Conservation (phyloP, 2,113 vertebrate genomes). For the Apteryx owenii region DNA sequence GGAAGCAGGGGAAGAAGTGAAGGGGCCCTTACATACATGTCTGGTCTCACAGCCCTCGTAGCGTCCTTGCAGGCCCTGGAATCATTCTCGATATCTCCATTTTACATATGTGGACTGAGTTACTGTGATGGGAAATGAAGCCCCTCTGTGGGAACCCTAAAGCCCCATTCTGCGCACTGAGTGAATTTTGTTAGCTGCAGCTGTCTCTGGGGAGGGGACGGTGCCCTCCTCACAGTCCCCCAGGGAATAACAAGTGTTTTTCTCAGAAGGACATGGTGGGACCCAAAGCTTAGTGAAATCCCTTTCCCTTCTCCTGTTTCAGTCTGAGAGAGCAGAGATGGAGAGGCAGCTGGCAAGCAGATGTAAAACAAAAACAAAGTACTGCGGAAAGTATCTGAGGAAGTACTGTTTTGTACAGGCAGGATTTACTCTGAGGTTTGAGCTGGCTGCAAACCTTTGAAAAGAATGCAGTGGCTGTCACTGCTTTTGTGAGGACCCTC, state of each 20-base stretch:
- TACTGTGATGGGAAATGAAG: neutral
- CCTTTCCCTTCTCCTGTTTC: neutral
- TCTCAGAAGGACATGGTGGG: neutral
- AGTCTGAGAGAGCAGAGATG: neutral
- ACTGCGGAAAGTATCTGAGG: neutral
- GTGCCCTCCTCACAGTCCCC: neutral
- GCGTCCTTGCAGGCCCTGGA: neutral
- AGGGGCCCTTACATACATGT: neutral
- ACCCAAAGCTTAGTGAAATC: neutral
- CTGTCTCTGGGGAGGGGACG: neutral
- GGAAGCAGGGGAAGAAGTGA: neutral
- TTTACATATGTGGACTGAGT: neutral
- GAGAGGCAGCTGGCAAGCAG: neutral
- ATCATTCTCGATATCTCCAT: neutral
- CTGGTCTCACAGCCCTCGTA: neutral
- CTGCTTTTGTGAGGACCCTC: neutral
- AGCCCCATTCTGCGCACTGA: neutral
- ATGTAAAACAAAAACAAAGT: neutral
- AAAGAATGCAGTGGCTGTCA: neutral
- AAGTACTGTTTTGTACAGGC: neutral
- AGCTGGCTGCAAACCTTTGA: neutral
- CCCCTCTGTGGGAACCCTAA: neutral
- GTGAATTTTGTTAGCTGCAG: neutral
- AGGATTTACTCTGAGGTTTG: neutral
- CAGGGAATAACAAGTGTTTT: neutral